Conservation (phyloP, 2,797 vertebrate species). For the Callimico goeldii region DNA sequence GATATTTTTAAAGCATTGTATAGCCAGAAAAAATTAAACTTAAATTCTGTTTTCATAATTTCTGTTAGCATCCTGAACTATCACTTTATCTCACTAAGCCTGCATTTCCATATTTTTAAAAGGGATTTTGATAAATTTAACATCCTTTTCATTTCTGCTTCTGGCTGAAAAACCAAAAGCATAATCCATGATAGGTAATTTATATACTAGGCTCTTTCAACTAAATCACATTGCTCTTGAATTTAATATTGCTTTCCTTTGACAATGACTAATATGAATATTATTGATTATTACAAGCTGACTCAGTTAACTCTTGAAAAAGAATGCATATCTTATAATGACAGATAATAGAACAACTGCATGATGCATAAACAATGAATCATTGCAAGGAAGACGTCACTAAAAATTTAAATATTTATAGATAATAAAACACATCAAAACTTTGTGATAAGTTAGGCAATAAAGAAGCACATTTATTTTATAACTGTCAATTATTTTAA, state of each 20-base stretch:
- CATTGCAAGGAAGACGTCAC: not conserved
- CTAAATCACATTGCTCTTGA: not conserved
- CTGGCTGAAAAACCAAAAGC: not conserved
- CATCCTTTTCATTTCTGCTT: not conserved
- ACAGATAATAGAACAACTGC: not conserved
- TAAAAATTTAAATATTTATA: slow-evolving; percentile 45
- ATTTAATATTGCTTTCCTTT: slow-evolving; percentile 6
- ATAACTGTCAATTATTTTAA: not conserved
- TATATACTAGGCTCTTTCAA: not conserved
- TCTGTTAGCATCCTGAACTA: not conserved
- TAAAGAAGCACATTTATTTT: slow-evolving; percentile 24
- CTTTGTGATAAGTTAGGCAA: not conserved
- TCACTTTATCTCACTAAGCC: not conserved
- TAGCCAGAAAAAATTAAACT: not conserved
- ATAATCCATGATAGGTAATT: not conserved
- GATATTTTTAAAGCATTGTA: not conserved
- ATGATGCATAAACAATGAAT: not conserved
- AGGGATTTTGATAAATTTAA: not conserved
- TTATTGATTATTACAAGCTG: slow-evolving; percentile 45
- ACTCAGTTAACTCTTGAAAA: slow-evolving; percentile 16
- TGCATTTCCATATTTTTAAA: not conserved
- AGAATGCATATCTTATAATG: not conserved
- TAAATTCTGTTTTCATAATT: not conserved
- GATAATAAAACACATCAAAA: slow-evolving; percentile 7
- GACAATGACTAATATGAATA: slow-evolving; percentile 30